phyloP scores from a whole-genome alignment of 2,113 vertebrate species.

The Acanthochromis polyacanthus region DNA sequence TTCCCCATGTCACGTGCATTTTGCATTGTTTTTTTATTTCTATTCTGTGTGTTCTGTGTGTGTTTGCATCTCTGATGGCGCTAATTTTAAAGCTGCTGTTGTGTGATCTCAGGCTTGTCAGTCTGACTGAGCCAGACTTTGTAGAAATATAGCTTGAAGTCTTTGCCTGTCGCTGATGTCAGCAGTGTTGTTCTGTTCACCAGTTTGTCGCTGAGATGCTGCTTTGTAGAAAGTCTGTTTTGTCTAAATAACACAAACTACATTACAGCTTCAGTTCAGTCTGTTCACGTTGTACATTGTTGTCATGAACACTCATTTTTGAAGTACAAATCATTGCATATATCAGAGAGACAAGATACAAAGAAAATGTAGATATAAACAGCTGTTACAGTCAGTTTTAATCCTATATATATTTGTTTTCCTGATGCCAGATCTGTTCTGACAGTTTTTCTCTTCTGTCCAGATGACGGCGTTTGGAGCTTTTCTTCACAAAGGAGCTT shows the following conservation, averaged over 20 bases:
- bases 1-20: slow-evolving; percentile 23
- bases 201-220: too few species aligned
- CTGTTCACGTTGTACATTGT: too few species aligned
- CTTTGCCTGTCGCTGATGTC: too few species aligned
- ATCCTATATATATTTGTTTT: neutral
- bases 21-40: slow-evolving; percentile 33
- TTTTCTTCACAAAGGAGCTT: slow-evolving; percentile 97
- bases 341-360: too few species aligned
- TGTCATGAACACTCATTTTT: too few species aligned
- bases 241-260: too few species aligned
- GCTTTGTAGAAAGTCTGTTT: neutral
- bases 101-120: neutral
- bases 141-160: neutral
- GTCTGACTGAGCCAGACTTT: neutral
- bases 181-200: too few species aligned
- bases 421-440: neutral
- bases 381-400: neutral
- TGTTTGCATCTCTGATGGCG: neutral
- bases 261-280: too few species aligned
- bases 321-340: too few species aligned
- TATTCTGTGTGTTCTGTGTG: neutral
- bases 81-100: slow-evolving; percentile 13
- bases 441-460: slow-evolving; percentile 42
- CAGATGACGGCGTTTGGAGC: slow-evolving; percentile 98
- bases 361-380: too few species aligned